A percentile compares a stretch with the other conserved stretches of the same genome.
These are phyloP conservation scores for Kryptolebias marmoratus DNA, from an alignment of 2,113 vertebrate genomes.

Conservation along the genomic window DNA sequence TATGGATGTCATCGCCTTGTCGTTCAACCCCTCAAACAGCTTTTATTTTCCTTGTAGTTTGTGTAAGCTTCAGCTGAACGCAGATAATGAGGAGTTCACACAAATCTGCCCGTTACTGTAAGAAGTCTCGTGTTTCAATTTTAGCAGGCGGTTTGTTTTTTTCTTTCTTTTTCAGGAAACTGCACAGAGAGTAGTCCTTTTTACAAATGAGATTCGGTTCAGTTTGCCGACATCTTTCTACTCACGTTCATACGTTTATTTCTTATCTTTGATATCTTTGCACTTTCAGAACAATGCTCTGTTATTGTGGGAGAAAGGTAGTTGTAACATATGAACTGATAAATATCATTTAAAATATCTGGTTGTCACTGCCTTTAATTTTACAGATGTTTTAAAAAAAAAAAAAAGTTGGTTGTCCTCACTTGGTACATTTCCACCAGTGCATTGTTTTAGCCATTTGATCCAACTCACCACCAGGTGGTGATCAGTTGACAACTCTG, in stretches of 20 bases:
- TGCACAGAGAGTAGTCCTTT: background rate
- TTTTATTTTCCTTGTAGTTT: slow-evolving; percentile 16
- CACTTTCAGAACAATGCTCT: slow-evolving; percentile 13
- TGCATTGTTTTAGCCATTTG: no score
- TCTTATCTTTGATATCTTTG: slow-evolving; percentile 3
- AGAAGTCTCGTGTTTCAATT: slow-evolving; percentile 15
- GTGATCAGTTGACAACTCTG: no score
- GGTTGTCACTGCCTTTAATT: background rate
- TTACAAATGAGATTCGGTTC: background rate
- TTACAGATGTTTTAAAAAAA: background rate
- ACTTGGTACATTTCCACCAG: no score
- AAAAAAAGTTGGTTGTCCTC: no score
- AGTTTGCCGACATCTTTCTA: background rate
- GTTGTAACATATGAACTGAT: slow-evolving; percentile 18
- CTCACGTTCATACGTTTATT: slow-evolving; percentile 4
- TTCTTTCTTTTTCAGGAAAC: slow-evolving; percentile 7
- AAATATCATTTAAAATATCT: slow-evolving; percentile 16
- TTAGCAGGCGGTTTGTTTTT: background rate
- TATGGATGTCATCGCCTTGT: slow-evolving; percentile 37
- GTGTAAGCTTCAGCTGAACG: background rate
- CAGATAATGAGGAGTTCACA: background rate
- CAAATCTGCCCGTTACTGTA: background rate
- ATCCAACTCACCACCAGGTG: no score
- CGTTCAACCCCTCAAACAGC: slow-evolving; percentile 34
- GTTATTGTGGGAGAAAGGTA: slow-evolving; percentile 1